Base-by-base conservation (phyloP, 2,113 vertebrate species). In the Gnathonemus longibarbis region DNA sequence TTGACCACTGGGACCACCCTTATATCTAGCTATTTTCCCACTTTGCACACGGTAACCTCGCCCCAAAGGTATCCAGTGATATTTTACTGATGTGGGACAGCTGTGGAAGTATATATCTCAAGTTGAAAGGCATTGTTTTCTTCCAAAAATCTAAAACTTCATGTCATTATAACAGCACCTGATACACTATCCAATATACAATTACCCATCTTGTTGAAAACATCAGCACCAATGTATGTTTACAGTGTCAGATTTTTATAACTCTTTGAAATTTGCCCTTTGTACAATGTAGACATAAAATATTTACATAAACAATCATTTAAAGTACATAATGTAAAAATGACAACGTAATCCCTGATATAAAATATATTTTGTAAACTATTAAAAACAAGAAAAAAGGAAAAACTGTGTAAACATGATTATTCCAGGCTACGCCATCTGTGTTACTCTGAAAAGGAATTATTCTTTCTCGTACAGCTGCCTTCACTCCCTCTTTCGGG, bases 161-260 rank as follows among this genome's bases (percentile, higher is more conserved):
- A 89, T 58, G 88, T 93, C 93, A 91, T 90, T 87, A n/a, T 62
- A 93, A 92, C 91, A 91, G 93, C 92, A 93, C 92, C 92, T 89
- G n/a, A 86, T 88, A 85, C 85, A 84, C 89, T 86, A 62, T 35
- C 31, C 87, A 27, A 91, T 93, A 92, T 89, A 94, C 92, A 93
- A 74, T 85, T 92, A 90, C 90, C 91, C 94, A 91, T 87, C 91
- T 92, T 93, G 93, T 90, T 92, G 92, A 91, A 93, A 94, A 94
- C 91, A 91, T 96, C 94, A 95, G 95, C 95, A 96, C 95, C 95
- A 93, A 93, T 92, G 94, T 93, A 92, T 93, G 45, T 92, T 94
- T 93, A 95, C 94, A 95, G 94, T 95, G 93, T 94, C 92, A 93
- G 52, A 90, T 89, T 89, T 83, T 93, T 91, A 92, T 77, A 92